These are phyloP conservation scores for Apus apus DNA, from an alignment of 2,113 vertebrate species.

Conservation along the genomic window DNA sequence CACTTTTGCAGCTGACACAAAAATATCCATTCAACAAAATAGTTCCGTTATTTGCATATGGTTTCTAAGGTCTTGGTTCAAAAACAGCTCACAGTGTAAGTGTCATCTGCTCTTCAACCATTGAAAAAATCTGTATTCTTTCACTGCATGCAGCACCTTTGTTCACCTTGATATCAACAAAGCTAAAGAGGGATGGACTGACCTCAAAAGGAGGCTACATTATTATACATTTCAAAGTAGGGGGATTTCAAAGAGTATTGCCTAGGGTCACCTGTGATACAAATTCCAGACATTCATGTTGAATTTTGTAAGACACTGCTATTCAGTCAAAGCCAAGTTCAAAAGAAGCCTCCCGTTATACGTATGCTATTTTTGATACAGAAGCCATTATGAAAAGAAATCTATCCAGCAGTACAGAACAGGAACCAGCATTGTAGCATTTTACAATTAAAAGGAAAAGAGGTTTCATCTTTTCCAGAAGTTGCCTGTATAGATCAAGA, in stretches of 20 bases:
- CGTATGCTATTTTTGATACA: background rate
- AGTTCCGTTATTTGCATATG: background rate
- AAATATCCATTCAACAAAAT: background rate
- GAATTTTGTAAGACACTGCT: background rate
- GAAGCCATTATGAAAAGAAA: background rate
- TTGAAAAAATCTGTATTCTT: slow-evolving; percentile 14
- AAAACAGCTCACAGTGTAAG: background rate
- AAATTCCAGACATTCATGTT: background rate
- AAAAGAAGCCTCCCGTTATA: background rate
- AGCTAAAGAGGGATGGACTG: background rate
- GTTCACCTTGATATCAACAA: slow-evolving; percentile 1
- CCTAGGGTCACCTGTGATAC: slow-evolving; percentile 14
- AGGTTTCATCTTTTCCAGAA: background rate
- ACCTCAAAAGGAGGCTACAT: background rate
- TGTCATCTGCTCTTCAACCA: background rate
- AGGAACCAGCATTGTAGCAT: background rate
- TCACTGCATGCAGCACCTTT: background rate
- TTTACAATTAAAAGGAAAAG: slow-evolving; percentile 13
- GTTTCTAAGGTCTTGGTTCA: background rate
- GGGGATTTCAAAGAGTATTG: slow-evolving; percentile 44
- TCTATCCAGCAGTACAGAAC: background rate
- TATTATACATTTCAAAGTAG: slow-evolving; percentile 47
- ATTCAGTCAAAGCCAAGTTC: slow-evolving; percentile 41
- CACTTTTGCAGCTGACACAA: background rate
- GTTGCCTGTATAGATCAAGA: background rate